Evolutionary conservation across 2,113 vertebrate species (phyloP).

Genomic region (Poecile atricapillus): DNA sequence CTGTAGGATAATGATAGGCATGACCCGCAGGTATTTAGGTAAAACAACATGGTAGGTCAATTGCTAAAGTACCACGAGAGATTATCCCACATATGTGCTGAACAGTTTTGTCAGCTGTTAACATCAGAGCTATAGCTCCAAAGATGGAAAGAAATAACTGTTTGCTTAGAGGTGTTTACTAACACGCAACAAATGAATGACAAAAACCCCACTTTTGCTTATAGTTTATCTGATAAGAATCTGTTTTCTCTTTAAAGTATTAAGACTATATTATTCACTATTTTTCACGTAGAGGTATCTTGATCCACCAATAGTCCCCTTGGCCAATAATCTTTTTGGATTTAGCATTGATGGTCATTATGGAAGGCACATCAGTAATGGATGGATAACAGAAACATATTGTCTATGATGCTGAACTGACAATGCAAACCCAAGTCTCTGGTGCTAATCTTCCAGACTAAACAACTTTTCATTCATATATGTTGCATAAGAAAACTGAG

Average conservation of each 20-base stretch:
- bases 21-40: constrained; percentile 8
- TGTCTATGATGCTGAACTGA: neutral
- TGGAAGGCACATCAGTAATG: rapidly evolving
- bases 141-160: neutral
- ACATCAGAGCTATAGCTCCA: neutral
- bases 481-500: neutral
- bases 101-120: neutral
- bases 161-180: neutral
- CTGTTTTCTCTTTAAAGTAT: neutral
- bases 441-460: neutral
- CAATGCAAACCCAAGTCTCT: neutral
- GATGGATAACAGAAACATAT: rapidly evolving
- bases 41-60: constrained; percentile 29
- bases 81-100: neutral
- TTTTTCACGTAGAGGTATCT: neutral
- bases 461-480: neutral
- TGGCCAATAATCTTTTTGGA: neutral
- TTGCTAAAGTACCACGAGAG: neutral
- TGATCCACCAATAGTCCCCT: neutral
- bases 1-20: neutral
- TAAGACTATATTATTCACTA: neutral
- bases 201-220: neutral
- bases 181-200: neutral
- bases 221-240: neutral
- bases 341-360: neutral